phyloP scores from a whole-genome alignment of 2,888 invertebrate species.

The Apodemia hepburni region DNA sequence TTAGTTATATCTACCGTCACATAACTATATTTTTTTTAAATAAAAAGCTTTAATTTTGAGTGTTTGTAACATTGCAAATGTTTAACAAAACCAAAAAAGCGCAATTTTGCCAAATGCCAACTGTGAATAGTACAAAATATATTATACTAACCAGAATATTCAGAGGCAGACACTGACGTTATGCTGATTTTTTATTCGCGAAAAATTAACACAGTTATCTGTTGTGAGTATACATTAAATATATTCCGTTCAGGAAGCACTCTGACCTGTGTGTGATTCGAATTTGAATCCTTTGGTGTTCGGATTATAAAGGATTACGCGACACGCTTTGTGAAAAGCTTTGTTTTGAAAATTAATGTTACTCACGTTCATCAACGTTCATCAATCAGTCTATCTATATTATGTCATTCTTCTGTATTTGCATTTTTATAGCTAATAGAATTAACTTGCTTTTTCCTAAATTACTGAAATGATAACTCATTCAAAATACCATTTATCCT shows the following conservation, averaged over 20 bases:
- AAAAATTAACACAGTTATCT: neutral
- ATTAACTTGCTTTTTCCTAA: neutral
- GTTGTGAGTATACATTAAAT: neutral
- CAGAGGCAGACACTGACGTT: too few species aligned
- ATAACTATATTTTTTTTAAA: too few species aligned
- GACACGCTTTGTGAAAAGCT: neutral
- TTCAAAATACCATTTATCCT: too few species aligned
- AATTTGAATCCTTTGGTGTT: neutral
- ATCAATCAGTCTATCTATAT: neutral
- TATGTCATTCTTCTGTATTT: neutral
- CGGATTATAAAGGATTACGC: slow-evolving; percentile 8
- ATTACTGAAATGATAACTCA: neutral
- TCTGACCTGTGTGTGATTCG: slow-evolving; percentile 9
- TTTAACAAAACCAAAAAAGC: too few species aligned
- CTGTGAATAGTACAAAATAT: too few species aligned
- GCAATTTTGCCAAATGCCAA: too few species aligned
- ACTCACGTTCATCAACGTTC: neutral
- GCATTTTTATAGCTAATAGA: neutral
- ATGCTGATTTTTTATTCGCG: neutral
- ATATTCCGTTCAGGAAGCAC: slow-evolving; percentile 3
- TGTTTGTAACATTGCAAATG: too few species aligned
- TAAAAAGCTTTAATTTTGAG: too few species aligned
- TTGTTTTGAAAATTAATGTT: slow-evolving; percentile 4
- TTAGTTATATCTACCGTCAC: too few species aligned
- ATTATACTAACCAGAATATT: too few species aligned